A percentile compares a stretch with the other conserved stretches of the same genome.
Evolutionary conservation across 2,888 invertebrate genomes (phyloP).

Genomic region (Steromphala cineraria): DNA sequence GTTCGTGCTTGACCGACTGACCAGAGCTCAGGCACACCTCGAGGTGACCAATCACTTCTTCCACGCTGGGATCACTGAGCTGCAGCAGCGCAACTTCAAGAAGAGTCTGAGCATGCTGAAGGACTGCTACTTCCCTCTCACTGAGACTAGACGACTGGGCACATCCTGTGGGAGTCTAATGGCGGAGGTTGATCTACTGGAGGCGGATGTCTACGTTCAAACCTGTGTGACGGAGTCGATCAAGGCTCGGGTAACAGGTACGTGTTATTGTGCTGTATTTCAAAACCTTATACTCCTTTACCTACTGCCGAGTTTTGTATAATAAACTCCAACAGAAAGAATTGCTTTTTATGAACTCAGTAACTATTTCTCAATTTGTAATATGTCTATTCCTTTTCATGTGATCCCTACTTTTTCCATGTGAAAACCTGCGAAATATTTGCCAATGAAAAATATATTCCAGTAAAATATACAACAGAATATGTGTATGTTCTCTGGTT

Average conservation of each 20-base stretch:
- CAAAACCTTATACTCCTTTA: no score
- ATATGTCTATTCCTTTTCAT: no score
- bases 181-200: slow-evolving; percentile 30
- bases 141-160: slow-evolving; percentile 34
- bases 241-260: slow-evolving; percentile 48
- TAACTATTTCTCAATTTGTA: no score
- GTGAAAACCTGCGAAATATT: no score
- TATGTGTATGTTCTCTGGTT: no score
- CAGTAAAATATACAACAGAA: no score
- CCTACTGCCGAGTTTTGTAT: no score
- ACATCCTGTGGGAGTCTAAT: slow-evolving; percentile 1
- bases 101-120: slow-evolving; percentile 36
- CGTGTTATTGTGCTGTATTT: no score
- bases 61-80: slow-evolving; percentile 25
- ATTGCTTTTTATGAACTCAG: no score
- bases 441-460: no score
- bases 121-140: slow-evolving; percentile 41
- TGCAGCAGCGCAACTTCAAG: slow-evolving; percentile 30
- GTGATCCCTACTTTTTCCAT: no score
- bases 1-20: background rate
- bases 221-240: slow-evolving; percentile 42
- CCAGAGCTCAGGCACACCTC: slow-evolving; percentile 17
- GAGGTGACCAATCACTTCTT: slow-evolving; percentile 23
- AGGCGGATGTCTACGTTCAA: slow-evolving; percentile 43
- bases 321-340: no score